These are phyloP conservation scores for Acanthacorydalis orientalis DNA, from an alignment of 2,888 invertebrate species.

Conservation along the genomic window DNA sequence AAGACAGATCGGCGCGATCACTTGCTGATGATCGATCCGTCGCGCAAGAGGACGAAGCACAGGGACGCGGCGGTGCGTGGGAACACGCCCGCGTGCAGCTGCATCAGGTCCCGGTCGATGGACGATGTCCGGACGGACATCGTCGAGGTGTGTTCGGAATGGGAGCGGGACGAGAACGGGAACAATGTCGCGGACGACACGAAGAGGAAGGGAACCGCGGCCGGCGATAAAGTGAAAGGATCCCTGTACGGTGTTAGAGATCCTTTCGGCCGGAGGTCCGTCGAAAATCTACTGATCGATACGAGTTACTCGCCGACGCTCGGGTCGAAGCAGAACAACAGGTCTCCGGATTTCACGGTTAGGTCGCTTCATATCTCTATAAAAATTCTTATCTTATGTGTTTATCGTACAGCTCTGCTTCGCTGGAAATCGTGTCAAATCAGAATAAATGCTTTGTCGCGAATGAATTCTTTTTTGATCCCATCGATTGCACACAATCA, in stretches of 20 bases:
- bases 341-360: too few relatives aligned
- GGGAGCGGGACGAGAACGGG: conserved; percentile 48
- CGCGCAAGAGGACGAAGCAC: conserved; percentile 10
- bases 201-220: conserved; percentile 9
- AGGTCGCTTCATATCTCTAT: too few relatives aligned
- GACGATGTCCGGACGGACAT: conserved; percentile 54
- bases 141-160: conserved; percentile 27
- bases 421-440: too few relatives aligned
- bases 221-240: conserved; percentile 24
- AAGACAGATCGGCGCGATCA: conserved; percentile 16
- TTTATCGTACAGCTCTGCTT: too few relatives aligned
- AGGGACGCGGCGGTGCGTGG: neutral
- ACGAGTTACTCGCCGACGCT: conserved; percentile 31
- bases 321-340: neutral
- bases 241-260: conserved; percentile 17
- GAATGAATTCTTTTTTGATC: too few relatives aligned
- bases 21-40: conserved; percentile 20
- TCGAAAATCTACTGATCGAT: conserved; percentile 49
- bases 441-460: too few relatives aligned
- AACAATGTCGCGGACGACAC: conserved; percentile 30
- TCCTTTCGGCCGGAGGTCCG: conserved; percentile 43
- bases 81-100: conserved; percentile 18
- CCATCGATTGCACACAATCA: too few relatives aligned
- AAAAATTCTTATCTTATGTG: too few relatives aligned
- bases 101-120: conserved; percentile 45